phyloP scores from a whole-genome alignment of 2,888 invertebrate species.

The Pollenia amentaria region DNA sequence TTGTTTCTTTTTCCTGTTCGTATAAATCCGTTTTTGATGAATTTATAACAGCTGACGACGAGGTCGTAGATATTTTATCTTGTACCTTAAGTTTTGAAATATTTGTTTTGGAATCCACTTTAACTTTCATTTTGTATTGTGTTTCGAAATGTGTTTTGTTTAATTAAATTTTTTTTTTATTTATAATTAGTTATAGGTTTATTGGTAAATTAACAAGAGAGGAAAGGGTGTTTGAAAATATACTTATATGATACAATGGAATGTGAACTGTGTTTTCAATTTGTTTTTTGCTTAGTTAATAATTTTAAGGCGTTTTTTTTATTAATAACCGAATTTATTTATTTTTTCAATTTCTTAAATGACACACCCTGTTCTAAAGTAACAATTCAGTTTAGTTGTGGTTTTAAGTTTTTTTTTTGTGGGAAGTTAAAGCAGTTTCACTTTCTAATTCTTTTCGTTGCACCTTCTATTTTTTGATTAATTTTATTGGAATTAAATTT shows the following conservation, averaged over 20 bases:
- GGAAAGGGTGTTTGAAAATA: not conserved
- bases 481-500: too few species aligned
- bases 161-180: constrained; percentile 7
- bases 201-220: not conserved
- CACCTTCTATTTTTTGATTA: not conserved
- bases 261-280: constrained; percentile 35
- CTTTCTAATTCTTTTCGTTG: constrained; percentile 14
- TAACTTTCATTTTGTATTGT: constrained; percentile 79
- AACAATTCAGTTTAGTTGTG: constrained; percentile 2
- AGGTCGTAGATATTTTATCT: constrained; percentile 39
- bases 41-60: constrained; percentile 33
- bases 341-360: not conserved
- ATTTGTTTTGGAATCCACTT: constrained; percentile 78
- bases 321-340: constrained; percentile 1
- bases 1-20: constrained; percentile 36
- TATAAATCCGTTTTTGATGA: constrained; percentile 30
- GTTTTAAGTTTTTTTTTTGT: not conserved
- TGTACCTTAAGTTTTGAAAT: constrained; percentile 69
- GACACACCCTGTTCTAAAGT: constrained; percentile 48
- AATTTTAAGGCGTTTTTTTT: constrained; percentile 1
- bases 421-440: constrained; percentile 12
- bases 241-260: constrained; percentile 20
- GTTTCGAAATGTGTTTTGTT: not conserved
- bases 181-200: constrained; percentile 7
- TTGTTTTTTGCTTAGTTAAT: constrained; percentile 13